Percentiles rank a stretch among this genome's conserved stretches.
phyloP scores from a whole-genome alignment of 2,888 invertebrate species.

The Lycaena phlaeas region DNA sequence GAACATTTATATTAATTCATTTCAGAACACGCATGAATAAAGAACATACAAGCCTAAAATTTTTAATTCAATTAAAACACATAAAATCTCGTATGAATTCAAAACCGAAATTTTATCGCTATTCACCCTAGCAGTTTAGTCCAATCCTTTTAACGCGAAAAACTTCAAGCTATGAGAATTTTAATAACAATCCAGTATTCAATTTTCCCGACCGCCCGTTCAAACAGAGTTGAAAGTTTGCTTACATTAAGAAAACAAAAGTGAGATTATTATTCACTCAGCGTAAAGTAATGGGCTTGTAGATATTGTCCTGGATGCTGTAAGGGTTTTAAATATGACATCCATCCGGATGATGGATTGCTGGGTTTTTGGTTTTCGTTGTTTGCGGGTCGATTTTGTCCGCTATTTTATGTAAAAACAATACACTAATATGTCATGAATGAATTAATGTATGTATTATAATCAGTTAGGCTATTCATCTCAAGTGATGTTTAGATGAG shows the following conservation, averaged over 20 bases:
- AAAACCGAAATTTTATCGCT: conserved; percentile 3
- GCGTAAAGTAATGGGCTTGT: conserved; percentile 10
- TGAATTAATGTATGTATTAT: too few species aligned
- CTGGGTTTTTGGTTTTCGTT: conserved; percentile 13
- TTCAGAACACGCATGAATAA: too few species aligned
- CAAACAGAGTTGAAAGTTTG: conserved; percentile 42
- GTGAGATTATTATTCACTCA: conserved; percentile 39
- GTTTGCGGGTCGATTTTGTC: not conserved
- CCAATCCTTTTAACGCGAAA: conserved; percentile 46
- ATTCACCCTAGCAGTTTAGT: conserved; percentile 14
- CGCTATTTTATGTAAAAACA: too few species aligned
- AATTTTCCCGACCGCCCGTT: conserved; percentile 20
- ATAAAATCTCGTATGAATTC: conserved; percentile 1
- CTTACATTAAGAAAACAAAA: conserved; percentile 45
- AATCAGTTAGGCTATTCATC: too few species aligned
- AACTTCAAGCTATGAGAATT: conserved; percentile 40
- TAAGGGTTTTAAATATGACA: conserved; percentile 19
- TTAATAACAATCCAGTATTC: conserved; percentile 48
- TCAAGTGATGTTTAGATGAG: too few species aligned
- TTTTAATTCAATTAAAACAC: not conserved
- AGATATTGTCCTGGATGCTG: conserved; percentile 17
- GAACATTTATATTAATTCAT: too few species aligned
- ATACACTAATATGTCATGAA: too few species aligned
- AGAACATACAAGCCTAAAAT: too few species aligned
- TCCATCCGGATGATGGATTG: not conserved